These are phyloP conservation scores for Cydia splendana DNA, from an alignment of 1,140 invertebrate species.

Conservation along the genomic window DNA sequence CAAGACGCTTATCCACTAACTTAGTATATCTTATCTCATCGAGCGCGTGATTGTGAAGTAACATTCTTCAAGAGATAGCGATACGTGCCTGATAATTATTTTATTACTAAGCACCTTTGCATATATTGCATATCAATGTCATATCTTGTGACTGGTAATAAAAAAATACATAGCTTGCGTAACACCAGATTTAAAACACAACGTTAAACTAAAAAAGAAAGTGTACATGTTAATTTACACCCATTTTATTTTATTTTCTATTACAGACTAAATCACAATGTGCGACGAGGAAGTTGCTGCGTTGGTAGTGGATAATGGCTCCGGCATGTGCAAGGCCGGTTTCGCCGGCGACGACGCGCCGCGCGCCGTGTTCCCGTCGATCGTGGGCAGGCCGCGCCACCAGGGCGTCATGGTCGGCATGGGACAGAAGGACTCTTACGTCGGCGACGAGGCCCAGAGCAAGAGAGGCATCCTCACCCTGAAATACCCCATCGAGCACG, in stretches of 20 bases:
- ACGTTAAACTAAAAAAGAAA: neutral
- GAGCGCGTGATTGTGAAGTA: conserved; percentile 23
- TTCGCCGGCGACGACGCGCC: conserved; percentile 96
- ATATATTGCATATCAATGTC: neutral
- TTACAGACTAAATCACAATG: conserved; percentile 70
- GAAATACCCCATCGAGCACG: conserved; percentile 98
- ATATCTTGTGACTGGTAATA: neutral
- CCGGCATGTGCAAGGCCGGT: conserved; percentile 97
- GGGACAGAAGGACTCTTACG: conserved; percentile 98
- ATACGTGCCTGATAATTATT: conserved; percentile 26
- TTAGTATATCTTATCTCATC: conserved; percentile 8
- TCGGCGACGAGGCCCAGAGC: conserved; percentile 96
- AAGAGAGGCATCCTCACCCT: conserved; percentile 95
- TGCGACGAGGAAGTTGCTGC: conserved; percentile 89
- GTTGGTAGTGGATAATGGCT: conserved; percentile 93
- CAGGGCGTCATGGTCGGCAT: conserved; percentile 97
- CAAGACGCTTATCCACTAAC: neutral
- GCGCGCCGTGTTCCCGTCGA: conserved; percentile 91
- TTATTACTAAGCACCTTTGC: neutral
- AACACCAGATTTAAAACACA: neutral
- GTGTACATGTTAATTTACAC: neutral
- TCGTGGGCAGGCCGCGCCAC: conserved; percentile 94
- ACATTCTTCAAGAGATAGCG: conserved; percentile 12
- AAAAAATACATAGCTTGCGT: neutral
- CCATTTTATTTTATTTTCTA: conserved; percentile 31